Percentiles rank a stretch among this genome's conserved stretches.
Conservation (phyloP, 1,140 invertebrate species). For the Drosophila setifemur region DNA sequence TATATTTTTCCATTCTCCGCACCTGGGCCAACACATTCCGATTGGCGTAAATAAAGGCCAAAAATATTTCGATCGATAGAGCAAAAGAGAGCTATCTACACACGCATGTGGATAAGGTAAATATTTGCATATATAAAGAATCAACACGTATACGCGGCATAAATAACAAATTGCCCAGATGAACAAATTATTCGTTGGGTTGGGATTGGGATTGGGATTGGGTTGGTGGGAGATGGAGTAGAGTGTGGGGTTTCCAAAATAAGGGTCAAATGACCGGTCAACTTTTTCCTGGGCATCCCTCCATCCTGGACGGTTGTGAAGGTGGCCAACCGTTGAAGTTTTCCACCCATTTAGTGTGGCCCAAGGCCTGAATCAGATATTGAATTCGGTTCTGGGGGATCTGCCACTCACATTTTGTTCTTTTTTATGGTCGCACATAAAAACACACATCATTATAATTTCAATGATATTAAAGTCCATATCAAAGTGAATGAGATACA, state of each 20-base stretch:
- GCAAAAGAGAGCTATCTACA: constrained; percentile 32
- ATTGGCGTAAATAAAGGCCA: constrained; percentile 37
- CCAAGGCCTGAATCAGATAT: constrained; percentile 1
- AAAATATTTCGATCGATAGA: constrained; percentile 34
- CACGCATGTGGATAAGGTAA: constrained; percentile 7
- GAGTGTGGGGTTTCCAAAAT: constrained; percentile 19
- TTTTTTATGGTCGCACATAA: constrained; percentile 65
- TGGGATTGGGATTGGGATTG: background rate
- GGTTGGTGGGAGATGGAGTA: too few species aligned
- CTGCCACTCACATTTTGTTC: background rate
- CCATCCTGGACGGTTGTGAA: background rate
- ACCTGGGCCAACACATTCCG: constrained; percentile 3
- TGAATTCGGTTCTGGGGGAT: background rate
- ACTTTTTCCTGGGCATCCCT: background rate
- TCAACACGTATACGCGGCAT: constrained; percentile 72
- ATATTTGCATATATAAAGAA: constrained; percentile 77
- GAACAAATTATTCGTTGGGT: constrained; percentile 6
- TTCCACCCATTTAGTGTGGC: background rate
- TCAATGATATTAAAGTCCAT: constrained; percentile 78
- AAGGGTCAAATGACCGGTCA: constrained; percentile 4
- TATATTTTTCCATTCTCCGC: background rate
- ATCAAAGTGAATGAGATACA: constrained; percentile 74
- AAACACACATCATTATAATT: constrained; percentile 79
- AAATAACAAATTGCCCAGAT: constrained; percentile 72
- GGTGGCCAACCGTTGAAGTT: constrained; percentile 18